Base-by-base conservation (phyloP, 37 sponge, comb jelly and placozoan genomes). In the Tethya wilhelma region DNA sequence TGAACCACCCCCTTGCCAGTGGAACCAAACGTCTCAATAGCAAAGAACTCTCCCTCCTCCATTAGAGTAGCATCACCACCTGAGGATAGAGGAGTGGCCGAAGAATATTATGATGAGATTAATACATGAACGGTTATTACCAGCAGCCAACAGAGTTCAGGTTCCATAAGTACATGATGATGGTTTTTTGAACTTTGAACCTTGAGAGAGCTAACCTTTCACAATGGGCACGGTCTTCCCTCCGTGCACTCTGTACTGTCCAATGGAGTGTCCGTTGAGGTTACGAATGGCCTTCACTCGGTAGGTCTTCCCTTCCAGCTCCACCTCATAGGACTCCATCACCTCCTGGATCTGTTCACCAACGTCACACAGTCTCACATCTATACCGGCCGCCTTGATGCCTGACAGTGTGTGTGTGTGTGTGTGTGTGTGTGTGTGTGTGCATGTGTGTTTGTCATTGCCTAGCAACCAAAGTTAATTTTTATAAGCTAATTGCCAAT, bases 1-100 rank as follows among this genome's bases (percentile, higher is more conserved):
- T 98, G 99, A 37, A 98, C 97, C 53, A 94, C 41, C 0, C 99
- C 99, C 55, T 63, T 64, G 26, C 96, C 99, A 0, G 99, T 98
- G 44, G 92, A 94, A 34, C 99, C 99, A 72, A 98, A 98, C 9
- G 99, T 98, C 71, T 98, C 99, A 41, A 98, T 98, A 38, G 99
- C 99, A 86, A 84, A 98, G 81, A 96, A 91, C 78, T 98, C 99
- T 36, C 96, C 96, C 56, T 98, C 99, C 67, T 98, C 99, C 99
- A 98, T 98, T 30, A 64, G 82, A 1, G 96, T 96, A 30, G 83
- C 82, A 36, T 98, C 97, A 23, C 90, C 89, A 44, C 87, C 83
- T 78, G 34, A 23, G 36, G 31, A 39, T 67, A 42, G 38, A 22
- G 65, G 9, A 28, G 30, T n/a, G n/a, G n/a, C n/a, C n/a, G n/a